Evolutionary conservation across 2,113 vertebrate genomes (phyloP).

Genomic region (Taxidea taxus): DNA sequence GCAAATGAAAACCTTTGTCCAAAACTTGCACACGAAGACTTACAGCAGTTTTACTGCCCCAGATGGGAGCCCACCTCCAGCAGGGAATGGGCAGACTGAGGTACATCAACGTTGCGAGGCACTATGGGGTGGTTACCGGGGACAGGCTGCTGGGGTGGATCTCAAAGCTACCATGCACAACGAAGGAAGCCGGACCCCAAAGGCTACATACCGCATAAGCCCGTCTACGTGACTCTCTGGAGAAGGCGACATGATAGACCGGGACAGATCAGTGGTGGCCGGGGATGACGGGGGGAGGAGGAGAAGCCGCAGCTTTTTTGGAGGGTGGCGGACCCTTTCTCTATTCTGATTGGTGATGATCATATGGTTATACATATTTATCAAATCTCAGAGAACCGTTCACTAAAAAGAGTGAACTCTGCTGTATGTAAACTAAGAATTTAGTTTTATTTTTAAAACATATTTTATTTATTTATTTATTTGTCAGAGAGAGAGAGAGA

Average conservation of each 20-base stretch:
- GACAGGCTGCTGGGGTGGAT: neutral
- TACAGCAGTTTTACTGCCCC: neutral
- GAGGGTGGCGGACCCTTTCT: neutral
- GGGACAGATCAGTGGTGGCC: neutral
- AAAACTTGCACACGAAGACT: neutral
- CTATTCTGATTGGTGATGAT: neutral
- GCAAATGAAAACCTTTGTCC: neutral
- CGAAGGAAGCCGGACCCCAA: neutral
- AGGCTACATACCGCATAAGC: accelerated
- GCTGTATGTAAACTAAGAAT: neutral
- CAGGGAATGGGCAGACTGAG: neutral
- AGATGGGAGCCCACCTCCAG: neutral
- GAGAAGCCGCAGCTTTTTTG: neutral
- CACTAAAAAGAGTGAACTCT: neutral
- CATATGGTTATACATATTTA: accelerated
- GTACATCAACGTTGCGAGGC: neutral
- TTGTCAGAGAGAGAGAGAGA: too few species aligned
- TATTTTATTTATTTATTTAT: too few species aligned
- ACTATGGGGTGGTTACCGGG: too few species aligned
- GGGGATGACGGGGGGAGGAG: neutral
- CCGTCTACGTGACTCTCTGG: accelerated
- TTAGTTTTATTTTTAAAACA: too few species aligned
- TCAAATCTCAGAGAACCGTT: neutral
- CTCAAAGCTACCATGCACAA: accelerated
- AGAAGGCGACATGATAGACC: neutral